These are phyloP conservation scores for Bucorvus abyssinicus DNA, from an alignment of 2,797 vertebrate species.

Conservation along the genomic window DNA sequence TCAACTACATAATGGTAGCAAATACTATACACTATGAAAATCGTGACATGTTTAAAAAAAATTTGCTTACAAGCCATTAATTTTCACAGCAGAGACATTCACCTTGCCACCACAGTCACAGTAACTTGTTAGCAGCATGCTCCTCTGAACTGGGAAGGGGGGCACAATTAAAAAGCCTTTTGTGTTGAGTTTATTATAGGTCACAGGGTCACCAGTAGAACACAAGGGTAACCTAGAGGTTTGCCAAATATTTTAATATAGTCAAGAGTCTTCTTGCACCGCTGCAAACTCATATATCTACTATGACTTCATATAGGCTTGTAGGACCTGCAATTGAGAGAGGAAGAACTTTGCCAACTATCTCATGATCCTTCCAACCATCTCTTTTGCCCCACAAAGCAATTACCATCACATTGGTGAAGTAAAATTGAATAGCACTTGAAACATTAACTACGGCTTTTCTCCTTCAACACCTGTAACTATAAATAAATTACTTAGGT, in stretches of 20 bases:
- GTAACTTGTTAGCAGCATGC: neutral
- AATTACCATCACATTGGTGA: neutral
- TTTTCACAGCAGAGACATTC: neutral
- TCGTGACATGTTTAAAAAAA: neutral
- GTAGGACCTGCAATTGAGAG: neutral
- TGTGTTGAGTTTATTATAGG: neutral
- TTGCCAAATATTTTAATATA: neutral
- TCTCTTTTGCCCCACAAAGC: neutral
- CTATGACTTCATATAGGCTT: neutral
- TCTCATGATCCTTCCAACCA: neutral
- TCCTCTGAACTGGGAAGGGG: neutral
- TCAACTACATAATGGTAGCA: neutral
- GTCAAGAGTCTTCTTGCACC: neutral
- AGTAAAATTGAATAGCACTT: neutral
- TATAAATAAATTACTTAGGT: neutral
- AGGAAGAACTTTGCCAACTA: neutral
- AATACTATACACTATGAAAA: neutral
- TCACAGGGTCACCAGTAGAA: constrained; percentile 8
- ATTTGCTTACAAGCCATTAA: neutral
- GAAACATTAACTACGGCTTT: neutral
- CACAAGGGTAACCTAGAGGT: neutral
- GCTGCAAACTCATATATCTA: neutral
- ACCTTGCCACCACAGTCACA: neutral
- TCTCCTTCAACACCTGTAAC: neutral
- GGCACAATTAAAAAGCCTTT: neutral